These are phyloP conservation scores for Brachionus paranguensis DNA, from an alignment of 1,140 invertebrate genomes.

Conservation along the genomic window DNA sequence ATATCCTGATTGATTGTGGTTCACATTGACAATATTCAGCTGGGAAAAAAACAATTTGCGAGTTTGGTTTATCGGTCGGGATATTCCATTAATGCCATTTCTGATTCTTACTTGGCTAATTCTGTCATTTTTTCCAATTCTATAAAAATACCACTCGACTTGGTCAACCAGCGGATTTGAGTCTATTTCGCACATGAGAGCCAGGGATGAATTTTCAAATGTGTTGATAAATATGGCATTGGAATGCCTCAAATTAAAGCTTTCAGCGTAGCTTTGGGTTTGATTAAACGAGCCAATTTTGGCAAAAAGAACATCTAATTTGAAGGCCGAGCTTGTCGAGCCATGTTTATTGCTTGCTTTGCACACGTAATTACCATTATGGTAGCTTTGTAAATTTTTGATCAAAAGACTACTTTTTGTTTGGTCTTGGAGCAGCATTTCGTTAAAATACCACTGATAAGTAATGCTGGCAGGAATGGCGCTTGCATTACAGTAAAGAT, in stretches of 20 bases:
- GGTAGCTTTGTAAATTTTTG: not conserved
- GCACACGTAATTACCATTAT: not conserved
- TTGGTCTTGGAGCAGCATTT: not conserved
- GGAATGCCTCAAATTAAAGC: not conserved
- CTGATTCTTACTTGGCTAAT: not conserved
- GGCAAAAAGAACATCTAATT: not conserved
- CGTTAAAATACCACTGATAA: constrained; percentile 39
- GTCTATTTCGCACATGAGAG: constrained; percentile 4
- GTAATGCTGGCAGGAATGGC: not conserved
- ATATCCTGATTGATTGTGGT: constrained; percentile 24
- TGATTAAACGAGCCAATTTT: not conserved
- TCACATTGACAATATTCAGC: not conserved
- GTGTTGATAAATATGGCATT: not conserved
- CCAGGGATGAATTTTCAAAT: not conserved
- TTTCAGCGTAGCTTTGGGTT: not conserved
- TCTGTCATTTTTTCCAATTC: not conserved
- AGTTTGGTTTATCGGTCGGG: not conserved
- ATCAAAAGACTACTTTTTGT: not conserved
- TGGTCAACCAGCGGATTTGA: constrained; percentile 1
- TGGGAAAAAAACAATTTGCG: not conserved
- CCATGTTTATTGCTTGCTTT: constrained; percentile 15
- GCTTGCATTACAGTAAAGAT: constrained; percentile 11
- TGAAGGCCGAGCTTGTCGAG: not conserved
- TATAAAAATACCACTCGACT: not conserved
- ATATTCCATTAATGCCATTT: constrained; percentile 13